Conservation (phyloP, 2,888 invertebrate genomes). For the Melipona bicolor region DNA sequence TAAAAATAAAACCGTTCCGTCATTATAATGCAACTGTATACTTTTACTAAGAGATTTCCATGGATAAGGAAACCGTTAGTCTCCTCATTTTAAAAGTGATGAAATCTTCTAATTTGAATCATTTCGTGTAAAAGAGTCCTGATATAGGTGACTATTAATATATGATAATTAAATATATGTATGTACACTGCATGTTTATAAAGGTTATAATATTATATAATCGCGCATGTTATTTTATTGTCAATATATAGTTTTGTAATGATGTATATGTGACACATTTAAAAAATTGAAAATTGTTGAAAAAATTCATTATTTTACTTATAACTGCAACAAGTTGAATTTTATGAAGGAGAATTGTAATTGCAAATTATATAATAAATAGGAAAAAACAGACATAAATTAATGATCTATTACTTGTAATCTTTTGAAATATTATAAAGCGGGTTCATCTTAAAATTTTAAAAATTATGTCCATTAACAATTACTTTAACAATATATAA, state of each 20-base stretch:
- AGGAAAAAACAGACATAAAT: not conserved
- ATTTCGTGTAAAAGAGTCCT: not conserved
- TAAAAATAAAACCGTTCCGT: constrained; percentile 52
- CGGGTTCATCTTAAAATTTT: no score
- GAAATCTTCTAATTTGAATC: constrained; percentile 24
- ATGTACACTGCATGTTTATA: not conserved
- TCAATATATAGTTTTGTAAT: not conserved
- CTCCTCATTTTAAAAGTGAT: constrained; percentile 18
- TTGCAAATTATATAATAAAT: no score
- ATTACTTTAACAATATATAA: no score
- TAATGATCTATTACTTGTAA: not conserved
- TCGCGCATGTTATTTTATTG: not conserved
- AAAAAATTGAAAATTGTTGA: no score
- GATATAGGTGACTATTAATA: not conserved
- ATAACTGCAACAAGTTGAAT: not conserved
- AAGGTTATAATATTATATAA: not conserved
- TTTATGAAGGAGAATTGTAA: not conserved
- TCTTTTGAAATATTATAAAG: not conserved
- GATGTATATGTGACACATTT: no score
- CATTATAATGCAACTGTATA: constrained; percentile 40
- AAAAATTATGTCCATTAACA: no score
- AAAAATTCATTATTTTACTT: not conserved
- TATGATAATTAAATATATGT: not conserved
- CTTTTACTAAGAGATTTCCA: constrained; percentile 27
- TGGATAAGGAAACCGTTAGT: constrained; percentile 48